Evolutionary conservation across 30 jellyfish, hydroid and myxozoan species (phyloP).

Genomic region (Turritopsis rubra): DNA sequence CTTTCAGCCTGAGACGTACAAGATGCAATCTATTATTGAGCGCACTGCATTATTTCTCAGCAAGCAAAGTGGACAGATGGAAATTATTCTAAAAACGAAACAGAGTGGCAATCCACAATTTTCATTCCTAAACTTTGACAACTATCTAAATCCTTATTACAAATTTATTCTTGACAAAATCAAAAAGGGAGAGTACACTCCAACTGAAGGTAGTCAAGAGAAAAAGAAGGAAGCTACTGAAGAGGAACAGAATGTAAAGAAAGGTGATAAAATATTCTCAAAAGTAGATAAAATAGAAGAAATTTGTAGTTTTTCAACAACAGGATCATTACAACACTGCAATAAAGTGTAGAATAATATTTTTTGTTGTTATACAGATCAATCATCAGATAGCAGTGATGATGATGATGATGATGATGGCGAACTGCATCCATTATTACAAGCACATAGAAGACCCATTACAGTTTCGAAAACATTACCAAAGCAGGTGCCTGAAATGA

Average conservation of each 20-base stretch:
- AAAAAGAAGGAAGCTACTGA: not conserved
- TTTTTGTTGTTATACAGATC: not conserved
- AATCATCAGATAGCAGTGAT: conserved; percentile 20
- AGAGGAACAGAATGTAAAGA: not conserved
- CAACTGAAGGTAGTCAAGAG: conserved; percentile 3
- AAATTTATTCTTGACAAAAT: conserved; percentile 52
- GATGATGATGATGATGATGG: conserved; percentile 51
- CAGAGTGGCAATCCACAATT: conserved; percentile 97
- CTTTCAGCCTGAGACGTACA: conserved; percentile 85
- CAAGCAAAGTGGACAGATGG: conserved; percentile 91
- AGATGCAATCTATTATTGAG: conserved; percentile 79
- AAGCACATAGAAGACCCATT: conserved; percentile 77
- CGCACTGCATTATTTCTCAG: conserved; percentile 86
- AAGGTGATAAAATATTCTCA: too few species aligned
- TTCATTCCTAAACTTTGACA: conserved; percentile 73
- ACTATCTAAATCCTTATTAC: conserved; percentile 91
- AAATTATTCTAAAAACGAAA: conserved; percentile 80
- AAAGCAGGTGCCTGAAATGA: not conserved
- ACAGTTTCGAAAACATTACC: conserved; percentile 31
- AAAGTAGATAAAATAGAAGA: too few species aligned
- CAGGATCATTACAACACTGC: too few species aligned
- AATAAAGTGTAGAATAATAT: too few species aligned
- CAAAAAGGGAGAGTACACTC: conserved; percentile 49
- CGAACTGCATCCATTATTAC: conserved; percentile 74
- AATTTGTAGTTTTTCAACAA: too few species aligned